Percentiles rank a stretch among this genome's conserved stretches.
phyloP scores from a whole-genome alignment of 2,888 invertebrate species.

The Polydrusus pterygomalis region DNA sequence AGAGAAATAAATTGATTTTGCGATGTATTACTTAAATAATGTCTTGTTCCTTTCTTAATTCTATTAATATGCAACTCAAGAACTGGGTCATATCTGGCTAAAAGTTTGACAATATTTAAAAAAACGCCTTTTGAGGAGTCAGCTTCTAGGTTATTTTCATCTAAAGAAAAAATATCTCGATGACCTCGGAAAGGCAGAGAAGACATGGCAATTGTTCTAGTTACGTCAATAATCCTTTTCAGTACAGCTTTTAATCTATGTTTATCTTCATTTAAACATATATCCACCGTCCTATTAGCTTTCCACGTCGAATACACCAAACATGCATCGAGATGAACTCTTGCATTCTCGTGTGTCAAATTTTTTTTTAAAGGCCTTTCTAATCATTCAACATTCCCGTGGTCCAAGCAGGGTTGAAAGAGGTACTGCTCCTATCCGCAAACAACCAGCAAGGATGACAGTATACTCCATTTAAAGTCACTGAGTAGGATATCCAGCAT shows the following conservation, averaged over 20 bases:
- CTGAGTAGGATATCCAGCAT: no score
- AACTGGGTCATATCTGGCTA: conserved; percentile 5
- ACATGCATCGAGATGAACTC: background rate
- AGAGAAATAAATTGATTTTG: conserved; percentile 38
- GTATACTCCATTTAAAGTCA: no score
- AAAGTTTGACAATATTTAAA: conserved; percentile 2
- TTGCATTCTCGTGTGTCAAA: conserved; percentile 1
- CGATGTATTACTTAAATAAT: conserved; percentile 42
- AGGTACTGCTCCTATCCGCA: no score
- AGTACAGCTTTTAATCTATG: background rate
- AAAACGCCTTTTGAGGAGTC: no score
- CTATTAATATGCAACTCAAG: background rate
- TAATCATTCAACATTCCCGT: background rate
- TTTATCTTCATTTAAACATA: no score
- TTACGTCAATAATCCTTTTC: background rate
- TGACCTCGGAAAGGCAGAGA: background rate
- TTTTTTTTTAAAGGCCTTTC: conserved; percentile 5
- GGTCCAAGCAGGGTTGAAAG: background rate
- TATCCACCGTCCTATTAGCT: no score
- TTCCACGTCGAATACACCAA: background rate
- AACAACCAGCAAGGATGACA: no score
- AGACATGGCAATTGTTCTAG: conserved; percentile 4
- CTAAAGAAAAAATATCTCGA: no score
- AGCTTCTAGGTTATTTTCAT: conserved; percentile 1
- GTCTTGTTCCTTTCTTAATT: conserved; percentile 25